Conservation (phyloP, 2,113 vertebrate species). For the Erinaceus europaeus region DNA sequence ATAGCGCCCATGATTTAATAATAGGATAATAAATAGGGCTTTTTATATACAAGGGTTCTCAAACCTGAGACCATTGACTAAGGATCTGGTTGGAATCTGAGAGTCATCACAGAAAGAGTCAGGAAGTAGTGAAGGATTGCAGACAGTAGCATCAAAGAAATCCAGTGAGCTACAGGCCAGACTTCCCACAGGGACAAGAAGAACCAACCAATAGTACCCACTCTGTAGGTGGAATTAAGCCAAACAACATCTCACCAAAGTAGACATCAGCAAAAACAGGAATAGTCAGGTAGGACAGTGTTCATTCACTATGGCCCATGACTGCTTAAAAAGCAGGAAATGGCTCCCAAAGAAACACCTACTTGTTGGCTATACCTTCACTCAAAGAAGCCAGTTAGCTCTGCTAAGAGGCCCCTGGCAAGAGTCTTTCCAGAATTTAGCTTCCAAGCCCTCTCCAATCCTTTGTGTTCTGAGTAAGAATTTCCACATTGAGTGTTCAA, state of each 20-base stretch:
- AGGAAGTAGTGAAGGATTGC: background rate
- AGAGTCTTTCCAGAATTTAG: conserved; percentile 39
- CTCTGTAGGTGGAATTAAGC: background rate
- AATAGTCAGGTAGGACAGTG: background rate
- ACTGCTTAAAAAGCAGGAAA: conserved; percentile 41
- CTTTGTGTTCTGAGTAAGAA: conserved; percentile 63
- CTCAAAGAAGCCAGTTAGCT: conserved; percentile 51
- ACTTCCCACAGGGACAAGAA: background rate
- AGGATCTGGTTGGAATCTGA: background rate
- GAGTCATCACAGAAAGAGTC: background rate
- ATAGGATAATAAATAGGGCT: background rate
- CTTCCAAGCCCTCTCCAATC: conserved; percentile 35
- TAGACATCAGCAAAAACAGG: background rate
- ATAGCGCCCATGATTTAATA: too few species aligned
- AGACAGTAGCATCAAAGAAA: background rate
- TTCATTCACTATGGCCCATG: background rate
- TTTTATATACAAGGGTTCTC: background rate
- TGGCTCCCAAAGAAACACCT: background rate
- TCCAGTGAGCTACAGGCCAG: background rate
- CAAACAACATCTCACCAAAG: background rate
- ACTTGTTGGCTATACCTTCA: background rate
- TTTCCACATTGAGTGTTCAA: conserved; percentile 59
- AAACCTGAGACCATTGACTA: background rate
- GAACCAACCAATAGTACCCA: background rate
- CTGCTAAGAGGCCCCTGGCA: conserved; percentile 63